phyloP scores from a whole-genome alignment of 2,888 invertebrate species.

The Conus canariensis region DNA sequence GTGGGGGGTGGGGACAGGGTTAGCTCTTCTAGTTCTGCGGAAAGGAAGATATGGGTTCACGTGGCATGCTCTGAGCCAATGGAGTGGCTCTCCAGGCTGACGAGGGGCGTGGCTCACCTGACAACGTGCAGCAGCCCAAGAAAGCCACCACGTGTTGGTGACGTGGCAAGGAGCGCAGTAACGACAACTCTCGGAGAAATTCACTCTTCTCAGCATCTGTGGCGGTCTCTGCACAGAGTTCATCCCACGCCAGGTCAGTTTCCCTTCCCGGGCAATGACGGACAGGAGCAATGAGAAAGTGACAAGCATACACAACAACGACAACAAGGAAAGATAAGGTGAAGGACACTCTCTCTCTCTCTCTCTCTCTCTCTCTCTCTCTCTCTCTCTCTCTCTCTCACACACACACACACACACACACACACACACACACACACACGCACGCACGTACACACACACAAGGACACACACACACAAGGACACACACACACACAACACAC shows the following conservation, averaged over 20 bases:
- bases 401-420: not conserved
- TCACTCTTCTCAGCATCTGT: slow-evolving; percentile 90
- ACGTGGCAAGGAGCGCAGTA: slow-evolving; percentile 93
- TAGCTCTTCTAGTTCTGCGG: too few relatives aligned
- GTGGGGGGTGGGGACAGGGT: too few relatives aligned
- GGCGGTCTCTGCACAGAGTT: slow-evolving; percentile 82
- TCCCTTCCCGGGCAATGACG: too few relatives aligned
- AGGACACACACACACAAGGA: not conserved
- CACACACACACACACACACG: not conserved
- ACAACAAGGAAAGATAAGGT: too few relatives aligned
- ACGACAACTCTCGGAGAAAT: slow-evolving; percentile 91
- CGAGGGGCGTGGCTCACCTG: slow-evolving; percentile 81
- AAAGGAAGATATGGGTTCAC: too few relatives aligned
- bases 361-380: too few relatives aligned
- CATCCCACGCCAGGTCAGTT: too few relatives aligned
- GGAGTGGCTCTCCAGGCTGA: too few relatives aligned
- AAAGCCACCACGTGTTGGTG: slow-evolving; percentile 94
- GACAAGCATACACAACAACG: too few relatives aligned
- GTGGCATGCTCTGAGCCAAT: too few relatives aligned
- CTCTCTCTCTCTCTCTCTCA: not conserved
- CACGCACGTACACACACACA: not conserved
- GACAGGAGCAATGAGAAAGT: too few relatives aligned
- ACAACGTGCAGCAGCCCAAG: slow-evolving; percentile 93
- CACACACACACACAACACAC: not conserved
- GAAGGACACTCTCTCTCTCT: too few relatives aligned